A percentile compares a stretch with the other conserved stretches of the same genome.
These are phyloP conservation scores for Macrobrachium nipponense DNA, from an alignment of 1,140 invertebrate genomes.

Conservation along the genomic window DNA sequence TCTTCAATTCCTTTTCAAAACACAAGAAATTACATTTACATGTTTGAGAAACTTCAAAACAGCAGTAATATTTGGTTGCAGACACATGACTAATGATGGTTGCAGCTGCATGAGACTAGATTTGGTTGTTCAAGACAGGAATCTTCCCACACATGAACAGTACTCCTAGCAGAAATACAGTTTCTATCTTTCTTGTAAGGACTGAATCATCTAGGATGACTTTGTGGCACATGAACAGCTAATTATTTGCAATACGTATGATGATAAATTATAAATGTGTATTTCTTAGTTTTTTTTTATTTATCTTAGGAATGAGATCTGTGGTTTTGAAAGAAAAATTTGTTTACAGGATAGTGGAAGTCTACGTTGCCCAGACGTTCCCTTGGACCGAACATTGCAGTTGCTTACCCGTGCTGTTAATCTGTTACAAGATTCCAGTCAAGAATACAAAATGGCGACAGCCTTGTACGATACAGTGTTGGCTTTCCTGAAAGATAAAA, in stretches of 20 bases:
- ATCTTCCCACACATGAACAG: too few relatives aligned
- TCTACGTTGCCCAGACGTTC: conserved; percentile 33
- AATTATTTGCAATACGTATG: neutral
- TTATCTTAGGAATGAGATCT: neutral
- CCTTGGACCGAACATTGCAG: conserved; percentile 28
- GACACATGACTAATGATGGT: too few relatives aligned
- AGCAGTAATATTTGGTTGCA: too few relatives aligned
- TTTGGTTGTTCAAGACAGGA: too few relatives aligned
- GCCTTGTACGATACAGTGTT: conserved; percentile 33
- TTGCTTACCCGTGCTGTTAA: conserved; percentile 37
- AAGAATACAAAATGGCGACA: conserved; percentile 44
- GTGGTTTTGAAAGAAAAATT: neutral
- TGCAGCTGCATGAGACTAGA: too few relatives aligned
- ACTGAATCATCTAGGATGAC: too few relatives aligned
- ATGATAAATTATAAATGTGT: neutral
- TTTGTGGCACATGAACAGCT: too few relatives aligned
- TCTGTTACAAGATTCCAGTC: conserved; percentile 31
- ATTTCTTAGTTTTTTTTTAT: neutral
- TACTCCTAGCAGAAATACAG: too few relatives aligned
- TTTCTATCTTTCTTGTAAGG: too few relatives aligned
- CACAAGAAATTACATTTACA: too few relatives aligned
- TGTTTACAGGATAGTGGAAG: conserved; percentile 29
- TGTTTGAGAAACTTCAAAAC: too few relatives aligned
- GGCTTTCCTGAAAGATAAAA: conserved; percentile 30
- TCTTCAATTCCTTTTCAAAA: too few relatives aligned